phyloP scores from a whole-genome alignment of 2,797 vertebrate species.

The Xiphophorus birchmanni region DNA sequence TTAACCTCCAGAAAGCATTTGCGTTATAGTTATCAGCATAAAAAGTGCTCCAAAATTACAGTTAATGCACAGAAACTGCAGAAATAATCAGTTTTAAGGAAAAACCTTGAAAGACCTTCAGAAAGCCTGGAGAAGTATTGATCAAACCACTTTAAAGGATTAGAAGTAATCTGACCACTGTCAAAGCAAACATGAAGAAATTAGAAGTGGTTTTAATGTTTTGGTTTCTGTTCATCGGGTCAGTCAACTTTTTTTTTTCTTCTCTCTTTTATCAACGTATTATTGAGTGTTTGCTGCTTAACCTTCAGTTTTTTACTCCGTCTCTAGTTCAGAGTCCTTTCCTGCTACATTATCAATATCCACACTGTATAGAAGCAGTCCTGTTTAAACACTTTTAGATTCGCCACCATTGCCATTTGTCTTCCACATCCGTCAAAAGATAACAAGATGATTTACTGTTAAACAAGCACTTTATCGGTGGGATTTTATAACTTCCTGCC shows the following conservation, averaged over 20 bases:
- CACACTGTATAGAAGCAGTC: neutral
- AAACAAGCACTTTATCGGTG: neutral
- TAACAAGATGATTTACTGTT: neutral
- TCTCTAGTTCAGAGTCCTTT: neutral
- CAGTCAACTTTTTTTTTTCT: neutral
- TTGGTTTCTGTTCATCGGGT: neutral
- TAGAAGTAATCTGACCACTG: neutral
- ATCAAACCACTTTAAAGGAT: neutral
- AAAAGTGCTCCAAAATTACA: neutral
- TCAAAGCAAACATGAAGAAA: neutral
- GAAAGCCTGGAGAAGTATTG: neutral
- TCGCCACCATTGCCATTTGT: neutral
- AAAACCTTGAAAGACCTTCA: neutral
- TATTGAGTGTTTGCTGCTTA: neutral
- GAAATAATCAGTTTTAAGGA: neutral
- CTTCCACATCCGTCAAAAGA: neutral
- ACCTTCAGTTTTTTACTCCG: neutral
- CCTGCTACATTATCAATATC: neutral
- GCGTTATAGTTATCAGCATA: neutral
- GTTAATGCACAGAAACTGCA: neutral
- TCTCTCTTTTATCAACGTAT: neutral
- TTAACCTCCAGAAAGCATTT: neutral
- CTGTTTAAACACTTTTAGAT: slow-evolving; percentile 4
- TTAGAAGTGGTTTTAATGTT: neutral
- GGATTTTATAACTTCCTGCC: neutral